phyloP scores from a whole-genome alignment of 53 echinoderm and acorn worm genomes.

The Pentamera pediparva region DNA sequence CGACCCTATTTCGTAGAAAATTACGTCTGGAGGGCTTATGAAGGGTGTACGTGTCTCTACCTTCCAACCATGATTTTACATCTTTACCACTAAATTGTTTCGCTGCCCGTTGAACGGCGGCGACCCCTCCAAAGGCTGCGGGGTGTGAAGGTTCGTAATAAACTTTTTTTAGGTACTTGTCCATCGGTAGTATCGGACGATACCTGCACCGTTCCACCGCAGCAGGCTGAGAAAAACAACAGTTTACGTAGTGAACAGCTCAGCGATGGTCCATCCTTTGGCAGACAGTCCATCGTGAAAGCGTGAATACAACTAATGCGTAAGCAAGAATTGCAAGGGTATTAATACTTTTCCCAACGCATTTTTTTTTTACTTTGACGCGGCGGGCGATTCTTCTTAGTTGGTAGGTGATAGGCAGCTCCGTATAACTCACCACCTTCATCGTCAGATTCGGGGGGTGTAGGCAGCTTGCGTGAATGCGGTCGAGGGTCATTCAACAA shows the following conservation, averaged over 20 bases:
- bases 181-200: constrained; percentile 12
- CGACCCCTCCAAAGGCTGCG: constrained; percentile 39
- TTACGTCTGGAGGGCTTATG: constrained; percentile 23
- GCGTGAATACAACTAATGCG: neutral
- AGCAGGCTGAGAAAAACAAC: too few relatives aligned
- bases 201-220: constrained; percentile 29
- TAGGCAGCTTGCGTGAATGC: too few relatives aligned
- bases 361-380: neutral
- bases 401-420: neutral
- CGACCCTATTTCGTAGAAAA: constrained; percentile 40
- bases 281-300: neutral
- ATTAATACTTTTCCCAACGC: constrained; percentile 14
- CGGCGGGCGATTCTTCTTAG: neutral
- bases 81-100: constrained; percentile 7
- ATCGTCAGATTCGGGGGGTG: too few relatives aligned
- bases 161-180: constrained; percentile 38
- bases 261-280: neutral
- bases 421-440: neutral
- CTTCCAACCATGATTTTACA: neutral
- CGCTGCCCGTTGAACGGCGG: constrained; percentile 11
- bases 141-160: constrained; percentile 61
- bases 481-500: neutral
- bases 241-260: neutral
- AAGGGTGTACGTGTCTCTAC: constrained; percentile 36
- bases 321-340: neutral